phyloP scores from a whole-genome alignment of 2,888 invertebrate genomes.

The Perithous albicinctus region DNA sequence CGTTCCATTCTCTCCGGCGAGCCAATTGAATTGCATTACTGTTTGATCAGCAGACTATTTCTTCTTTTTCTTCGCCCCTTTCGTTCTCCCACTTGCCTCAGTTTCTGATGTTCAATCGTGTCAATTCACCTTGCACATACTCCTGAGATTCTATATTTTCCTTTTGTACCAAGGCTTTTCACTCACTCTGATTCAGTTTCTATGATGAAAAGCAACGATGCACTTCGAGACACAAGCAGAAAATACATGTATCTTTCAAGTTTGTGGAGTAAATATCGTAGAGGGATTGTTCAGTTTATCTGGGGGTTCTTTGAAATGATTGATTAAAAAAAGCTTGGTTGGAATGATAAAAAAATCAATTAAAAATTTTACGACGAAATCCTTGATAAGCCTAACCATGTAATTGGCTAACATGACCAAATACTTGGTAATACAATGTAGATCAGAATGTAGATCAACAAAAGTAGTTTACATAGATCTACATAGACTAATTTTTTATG shows the following conservation, averaged over 20 bases:
- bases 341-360: not conserved
- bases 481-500: no score
- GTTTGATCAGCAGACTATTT: slow-evolving; percentile 76
- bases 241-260: not conserved
- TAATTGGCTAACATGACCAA: no score
- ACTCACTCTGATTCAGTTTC: slow-evolving; percentile 2
- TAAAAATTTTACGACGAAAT: not conserved
- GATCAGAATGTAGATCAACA: no score
- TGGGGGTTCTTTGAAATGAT: not conserved
- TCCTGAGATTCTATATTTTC: not conserved
- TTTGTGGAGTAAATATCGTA: not conserved
- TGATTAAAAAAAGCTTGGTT: not conserved
- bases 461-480: no score
- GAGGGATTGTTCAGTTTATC: not conserved
- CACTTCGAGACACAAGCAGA: not conserved
- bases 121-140: not conserved
- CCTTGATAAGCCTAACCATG: not conserved
- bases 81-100: not conserved
- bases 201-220: not conserved
- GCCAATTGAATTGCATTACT: slow-evolving; percentile 77
- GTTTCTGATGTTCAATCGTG: not conserved
- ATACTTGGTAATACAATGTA: not conserved
- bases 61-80: slow-evolving; percentile 38
- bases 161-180: not conserved
- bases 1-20: slow-evolving; percentile 53